These are phyloP conservation scores for Takifugu rubripes DNA, from an alignment of 2,797 vertebrate species.

Conservation along the genomic window DNA sequence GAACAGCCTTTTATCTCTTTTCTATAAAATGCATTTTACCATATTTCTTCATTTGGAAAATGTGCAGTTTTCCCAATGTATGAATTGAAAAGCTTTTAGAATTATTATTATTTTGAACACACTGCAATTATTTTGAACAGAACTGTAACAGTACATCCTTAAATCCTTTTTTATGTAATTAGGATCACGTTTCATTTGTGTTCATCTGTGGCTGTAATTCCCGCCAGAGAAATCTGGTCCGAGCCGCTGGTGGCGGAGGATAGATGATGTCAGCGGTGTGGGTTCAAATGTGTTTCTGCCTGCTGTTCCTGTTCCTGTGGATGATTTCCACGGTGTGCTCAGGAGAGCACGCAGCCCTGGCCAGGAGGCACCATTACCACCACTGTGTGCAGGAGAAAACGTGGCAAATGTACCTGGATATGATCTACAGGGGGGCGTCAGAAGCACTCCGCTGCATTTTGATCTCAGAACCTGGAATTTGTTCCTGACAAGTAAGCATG, in stretches of 20 bases:
- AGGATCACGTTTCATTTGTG: not conserved
- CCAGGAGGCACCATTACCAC: constrained; percentile 65
- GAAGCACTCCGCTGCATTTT: constrained; percentile 18
- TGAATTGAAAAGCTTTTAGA: too few species aligned
- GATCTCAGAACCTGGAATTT: constrained; percentile 10
- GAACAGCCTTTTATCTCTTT: too few species aligned
- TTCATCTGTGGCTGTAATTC: constrained; percentile 25
- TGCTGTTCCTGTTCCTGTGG: constrained; percentile 43
- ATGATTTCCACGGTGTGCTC: constrained; percentile 55
- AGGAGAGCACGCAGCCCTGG: constrained; percentile 51
- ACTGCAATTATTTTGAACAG: too few species aligned
- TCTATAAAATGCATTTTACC: too few species aligned
- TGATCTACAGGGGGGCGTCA: constrained; percentile 43
- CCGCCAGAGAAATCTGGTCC: constrained; percentile 59
- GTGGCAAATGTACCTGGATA: constrained; percentile 56
- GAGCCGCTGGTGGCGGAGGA: constrained; percentile 52
- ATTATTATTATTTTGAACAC: too few species aligned
- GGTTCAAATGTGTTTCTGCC: constrained; percentile 66
- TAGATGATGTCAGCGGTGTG: constrained; percentile 63
- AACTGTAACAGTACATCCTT: too few species aligned
- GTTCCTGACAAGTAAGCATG: not conserved
- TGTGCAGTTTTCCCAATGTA: too few species aligned
- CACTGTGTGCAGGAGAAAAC: constrained; percentile 32
- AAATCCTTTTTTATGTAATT: too few species aligned
- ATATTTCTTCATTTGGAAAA: too few species aligned